Evolutionary conservation across 1,140 invertebrate genomes (phyloP), one percentile per base, ranked within the genome.

Genomic region (Orussus abietinus): DNA sequence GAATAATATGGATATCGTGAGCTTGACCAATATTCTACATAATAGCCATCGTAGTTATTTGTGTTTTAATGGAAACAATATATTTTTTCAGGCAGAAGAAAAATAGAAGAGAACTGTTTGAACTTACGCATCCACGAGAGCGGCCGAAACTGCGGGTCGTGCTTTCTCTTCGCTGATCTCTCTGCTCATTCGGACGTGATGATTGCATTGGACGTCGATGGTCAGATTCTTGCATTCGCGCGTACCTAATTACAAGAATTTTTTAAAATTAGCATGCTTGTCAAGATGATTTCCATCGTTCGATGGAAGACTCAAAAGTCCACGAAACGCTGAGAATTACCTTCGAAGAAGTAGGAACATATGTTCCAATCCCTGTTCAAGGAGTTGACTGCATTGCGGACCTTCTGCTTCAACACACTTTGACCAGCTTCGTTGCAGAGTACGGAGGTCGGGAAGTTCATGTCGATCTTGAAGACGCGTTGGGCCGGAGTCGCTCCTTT

Each of bases 341-440:
- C 85, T 75, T 90, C 85, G n/a, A 84, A 78, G 50, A 85, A 85
- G 55, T 90, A 90, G 0, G 90, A 90, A 62, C 90, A 94, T 81
- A 94, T 90, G 72, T 90, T 92, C 92, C 91, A 94, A 49, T 92
- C 88, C 53, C 89, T 79, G 57, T 96, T 95, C 11, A 95, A 75
- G 22, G 89, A 83, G 51, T 92, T 90, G 14, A 96, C 85, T 11
- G 90, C 90, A 53, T 85, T 83, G 49, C 86, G 80, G 2, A 95
- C 90, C 63, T 88, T 88, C 54, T 93, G 88, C 44, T 88, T 80
- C 0, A 96, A 74, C 2, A 96, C 92, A 35, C 85, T 89, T 68
- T 94, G 90, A 3, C 92, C 92, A 20, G 92, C 91, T 68, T 93
- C 90, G 55, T 94, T 95, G 64, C 92, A 96, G 2, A 95, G 80